These are phyloP conservation scores for Meriones psammophilus DNA, from an alignment of 2,797 vertebrate species.

Conservation along the genomic window DNA sequence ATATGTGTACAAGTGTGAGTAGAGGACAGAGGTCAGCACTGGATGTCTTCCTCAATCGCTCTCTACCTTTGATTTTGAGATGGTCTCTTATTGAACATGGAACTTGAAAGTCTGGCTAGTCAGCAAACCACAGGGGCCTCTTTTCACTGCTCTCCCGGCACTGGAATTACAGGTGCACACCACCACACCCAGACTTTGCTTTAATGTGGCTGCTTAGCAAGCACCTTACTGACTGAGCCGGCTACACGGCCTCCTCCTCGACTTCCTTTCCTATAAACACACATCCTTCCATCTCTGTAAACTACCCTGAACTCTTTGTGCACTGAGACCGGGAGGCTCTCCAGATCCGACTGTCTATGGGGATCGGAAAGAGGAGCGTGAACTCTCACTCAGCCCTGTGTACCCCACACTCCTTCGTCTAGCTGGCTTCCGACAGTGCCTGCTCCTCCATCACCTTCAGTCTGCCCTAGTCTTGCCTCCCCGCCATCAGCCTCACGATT, in stretches of 20 bases:
- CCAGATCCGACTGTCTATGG: background rate
- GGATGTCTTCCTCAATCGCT: background rate
- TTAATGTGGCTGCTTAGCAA: no score
- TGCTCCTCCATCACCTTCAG: background rate
- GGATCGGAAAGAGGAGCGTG: background rate
- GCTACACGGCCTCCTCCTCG: background rate
- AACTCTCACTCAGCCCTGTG: background rate
- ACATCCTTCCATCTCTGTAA: background rate
- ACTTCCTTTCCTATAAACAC: slow-evolving; percentile 59
- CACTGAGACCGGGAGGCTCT: background rate
- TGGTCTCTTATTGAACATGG: background rate
- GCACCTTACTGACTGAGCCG: no score
- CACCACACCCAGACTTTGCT: background rate
- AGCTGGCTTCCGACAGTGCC: background rate
- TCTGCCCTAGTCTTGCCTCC: background rate
- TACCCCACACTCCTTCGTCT: background rate
- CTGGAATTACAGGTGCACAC: background rate
- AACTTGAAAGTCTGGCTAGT: background rate
- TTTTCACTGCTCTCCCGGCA: background rate
- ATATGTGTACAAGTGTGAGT: background rate
- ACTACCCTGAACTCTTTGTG: background rate
- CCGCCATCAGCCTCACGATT: background rate
- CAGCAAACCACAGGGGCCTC: background rate
- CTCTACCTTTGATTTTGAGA: background rate
- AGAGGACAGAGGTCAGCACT: background rate